These are phyloP conservation scores for Trachymyrmex septentrionalis DNA, from an alignment of 1,140 invertebrate genomes.

Conservation along the genomic window DNA sequence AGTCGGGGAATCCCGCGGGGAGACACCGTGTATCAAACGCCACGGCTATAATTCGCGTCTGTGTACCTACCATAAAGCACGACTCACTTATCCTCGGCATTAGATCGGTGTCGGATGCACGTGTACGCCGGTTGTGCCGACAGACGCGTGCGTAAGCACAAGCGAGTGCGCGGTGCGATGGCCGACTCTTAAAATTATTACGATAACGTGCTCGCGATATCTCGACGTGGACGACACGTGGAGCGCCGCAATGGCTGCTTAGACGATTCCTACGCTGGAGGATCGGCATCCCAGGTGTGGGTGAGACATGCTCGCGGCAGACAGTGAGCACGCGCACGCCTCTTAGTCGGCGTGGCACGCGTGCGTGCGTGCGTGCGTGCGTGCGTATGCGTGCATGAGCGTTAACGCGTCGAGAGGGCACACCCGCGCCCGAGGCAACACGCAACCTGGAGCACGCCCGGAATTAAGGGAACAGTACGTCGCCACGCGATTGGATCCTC, in stretches of 20 bases:
- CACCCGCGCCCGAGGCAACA: conserved; percentile 74
- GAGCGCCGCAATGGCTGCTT: conserved; percentile 55
- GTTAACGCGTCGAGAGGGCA: conserved; percentile 72
- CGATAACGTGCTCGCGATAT: conserved; percentile 63
- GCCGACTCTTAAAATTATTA: conserved; percentile 66
- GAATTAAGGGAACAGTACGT: conserved; percentile 62
- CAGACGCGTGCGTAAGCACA: conserved; percentile 46
- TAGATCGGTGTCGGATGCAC: conserved; percentile 56
- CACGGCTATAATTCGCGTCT: conserved; percentile 36
- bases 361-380: not conserved
- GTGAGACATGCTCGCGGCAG: conserved; percentile 48
- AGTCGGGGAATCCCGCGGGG: conserved; percentile 28
- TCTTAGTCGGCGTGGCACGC: not conserved
- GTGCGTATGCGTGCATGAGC: conserved; percentile 43
- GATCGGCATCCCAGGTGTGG: conserved; percentile 53
- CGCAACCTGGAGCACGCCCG: conserved; percentile 65
- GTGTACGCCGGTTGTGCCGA: conserved; percentile 42
- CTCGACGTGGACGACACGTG: conserved; percentile 68
- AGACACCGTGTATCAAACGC: conserved; percentile 44
- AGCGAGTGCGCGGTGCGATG: conserved; percentile 1
- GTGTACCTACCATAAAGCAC: conserved; percentile 49
- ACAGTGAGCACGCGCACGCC: conserved; percentile 28
- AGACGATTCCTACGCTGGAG: conserved; percentile 42
- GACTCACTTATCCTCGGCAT: conserved; percentile 57
- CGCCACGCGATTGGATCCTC: not conserved